Conservation (phyloP, 2,888 invertebrate species). For the Himalopsyche kuldschensis region DNA sequence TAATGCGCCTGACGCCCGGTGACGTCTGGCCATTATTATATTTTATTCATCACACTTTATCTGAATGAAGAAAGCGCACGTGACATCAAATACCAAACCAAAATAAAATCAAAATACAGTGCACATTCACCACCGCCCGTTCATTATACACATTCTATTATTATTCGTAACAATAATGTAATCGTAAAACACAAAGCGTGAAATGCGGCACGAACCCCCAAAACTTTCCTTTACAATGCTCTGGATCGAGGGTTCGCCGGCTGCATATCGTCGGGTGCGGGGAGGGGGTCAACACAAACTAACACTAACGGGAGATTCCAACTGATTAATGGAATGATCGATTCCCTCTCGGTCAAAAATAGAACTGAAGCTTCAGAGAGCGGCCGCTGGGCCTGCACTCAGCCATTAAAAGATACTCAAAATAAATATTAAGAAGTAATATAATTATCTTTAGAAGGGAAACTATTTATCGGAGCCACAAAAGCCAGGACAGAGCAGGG, state of each 20-base stretch:
- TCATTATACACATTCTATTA: conserved; percentile 29
- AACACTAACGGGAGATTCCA: conserved; percentile 38
- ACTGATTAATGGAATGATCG: conserved; percentile 37
- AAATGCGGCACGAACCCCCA: not conserved
- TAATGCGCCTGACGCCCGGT: conserved; percentile 13
- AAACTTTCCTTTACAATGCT: not conserved
- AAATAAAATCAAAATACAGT: conserved; percentile 29
- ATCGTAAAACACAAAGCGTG: conserved; percentile 27
- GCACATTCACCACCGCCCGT: conserved; percentile 35
- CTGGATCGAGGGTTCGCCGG: not conserved
- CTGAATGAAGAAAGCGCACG: conserved; percentile 18
- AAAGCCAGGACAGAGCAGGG: not conserved
- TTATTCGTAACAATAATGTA: conserved; percentile 8
- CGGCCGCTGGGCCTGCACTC: not conserved
- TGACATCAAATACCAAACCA: conserved; percentile 36
- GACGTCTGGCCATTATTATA: not conserved
- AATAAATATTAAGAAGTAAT: not conserved
- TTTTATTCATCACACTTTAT: conserved; percentile 3
- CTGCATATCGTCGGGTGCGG: not conserved
- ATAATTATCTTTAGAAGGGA: not conserved
- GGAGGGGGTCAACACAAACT: conserved; percentile 13
- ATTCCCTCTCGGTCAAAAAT: conserved; percentile 7
- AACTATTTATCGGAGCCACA: not conserved
- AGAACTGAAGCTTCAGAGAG: not conserved
- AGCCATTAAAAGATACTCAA: not conserved